Conservation (phyloP, 2,797 vertebrate species). For the Myiotriccus ornatus region DNA sequence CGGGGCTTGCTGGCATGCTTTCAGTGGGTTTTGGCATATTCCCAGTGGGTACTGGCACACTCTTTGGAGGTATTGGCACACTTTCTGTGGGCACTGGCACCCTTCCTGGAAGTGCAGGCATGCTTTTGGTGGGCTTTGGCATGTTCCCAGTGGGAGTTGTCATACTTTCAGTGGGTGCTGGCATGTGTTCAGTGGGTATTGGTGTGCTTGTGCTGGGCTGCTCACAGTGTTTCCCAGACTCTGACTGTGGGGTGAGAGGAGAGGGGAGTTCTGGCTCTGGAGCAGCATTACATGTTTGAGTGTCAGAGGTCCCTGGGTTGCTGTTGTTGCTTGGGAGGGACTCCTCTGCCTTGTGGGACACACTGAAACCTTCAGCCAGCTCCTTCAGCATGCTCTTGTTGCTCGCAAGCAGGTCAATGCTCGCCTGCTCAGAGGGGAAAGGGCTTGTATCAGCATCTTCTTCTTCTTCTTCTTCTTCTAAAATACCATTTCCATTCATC, state of each 20-base stretch:
- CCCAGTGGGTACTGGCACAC: neutral
- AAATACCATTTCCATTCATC: neutral
- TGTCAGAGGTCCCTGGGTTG: neutral
- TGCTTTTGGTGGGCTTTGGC: neutral
- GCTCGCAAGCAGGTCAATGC: slow-evolving; percentile 34
- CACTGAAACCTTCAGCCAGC: slow-evolving; percentile 79
- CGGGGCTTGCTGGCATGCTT: neutral
- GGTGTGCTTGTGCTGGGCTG: neutral
- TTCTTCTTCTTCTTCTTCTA: slow-evolving; percentile 29
- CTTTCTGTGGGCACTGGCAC: neutral
- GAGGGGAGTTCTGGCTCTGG: neutral
- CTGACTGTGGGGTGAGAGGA: neutral
- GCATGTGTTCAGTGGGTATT: neutral
- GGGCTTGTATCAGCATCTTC: neutral
- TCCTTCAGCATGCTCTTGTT: slow-evolving; percentile 80
- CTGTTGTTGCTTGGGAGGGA: neutral
- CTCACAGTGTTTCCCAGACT: neutral
- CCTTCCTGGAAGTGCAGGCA: rapidly evolving
- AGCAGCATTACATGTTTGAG: rapidly evolving
- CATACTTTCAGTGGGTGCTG: neutral
- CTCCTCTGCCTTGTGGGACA: slow-evolving; percentile 44
- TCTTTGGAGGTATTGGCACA: neutral
- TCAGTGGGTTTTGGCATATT: neutral
- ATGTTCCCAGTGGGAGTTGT: rapidly evolving
- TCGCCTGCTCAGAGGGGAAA: neutral